Conservation (phyloP, 2,888 invertebrate species). For the Leptopterna dolabrata region DNA sequence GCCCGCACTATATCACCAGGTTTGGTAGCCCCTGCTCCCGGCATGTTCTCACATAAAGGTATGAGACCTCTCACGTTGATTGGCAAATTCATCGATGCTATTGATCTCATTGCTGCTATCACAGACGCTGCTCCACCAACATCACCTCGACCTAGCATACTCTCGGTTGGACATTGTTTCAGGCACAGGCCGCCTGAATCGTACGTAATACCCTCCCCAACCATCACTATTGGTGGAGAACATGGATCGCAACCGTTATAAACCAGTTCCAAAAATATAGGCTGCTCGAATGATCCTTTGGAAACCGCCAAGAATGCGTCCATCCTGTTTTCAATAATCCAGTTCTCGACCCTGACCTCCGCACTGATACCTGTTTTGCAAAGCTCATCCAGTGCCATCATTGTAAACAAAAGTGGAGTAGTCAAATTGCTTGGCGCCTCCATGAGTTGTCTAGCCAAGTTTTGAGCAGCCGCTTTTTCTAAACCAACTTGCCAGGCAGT, state of each 20-base stretch:
- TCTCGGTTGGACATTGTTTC: constrained; percentile 72
- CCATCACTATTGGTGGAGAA: constrained; percentile 77
- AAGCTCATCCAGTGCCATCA: constrained; percentile 73
- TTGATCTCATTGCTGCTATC: constrained; percentile 81
- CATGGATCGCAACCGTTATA: constrained; percentile 74
- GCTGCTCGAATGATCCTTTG: constrained; percentile 81
- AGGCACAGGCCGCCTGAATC: constrained; percentile 82
- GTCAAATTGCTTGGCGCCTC: constrained; percentile 84
- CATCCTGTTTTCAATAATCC: constrained; percentile 85
- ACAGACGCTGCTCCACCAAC: constrained; percentile 87
- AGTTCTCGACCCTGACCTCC: constrained; percentile 75
- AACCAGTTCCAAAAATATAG: constrained; percentile 81
- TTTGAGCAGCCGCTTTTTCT: constrained; percentile 82
- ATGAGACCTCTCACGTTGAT: constrained; percentile 80
- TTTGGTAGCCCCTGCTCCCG: constrained; percentile 80
- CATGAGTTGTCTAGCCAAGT: constrained; percentile 80
- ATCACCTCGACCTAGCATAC: constrained; percentile 82
- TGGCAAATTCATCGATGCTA: constrained; percentile 77
- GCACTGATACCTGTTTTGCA: constrained; percentile 73
- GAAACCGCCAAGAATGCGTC: constrained; percentile 81
- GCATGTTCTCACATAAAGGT: constrained; percentile 85
- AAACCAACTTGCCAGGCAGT: constrained; percentile 80
- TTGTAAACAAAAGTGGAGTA: constrained; percentile 82
- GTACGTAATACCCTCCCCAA: constrained; percentile 77
- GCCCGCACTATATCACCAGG: constrained; percentile 83